A percentile compares a stretch with the other conserved stretches of the same genome.
These are phyloP conservation scores for Drosophila orena DNA, from an alignment of 1,140 invertebrate genomes.

Conservation along the genomic window DNA sequence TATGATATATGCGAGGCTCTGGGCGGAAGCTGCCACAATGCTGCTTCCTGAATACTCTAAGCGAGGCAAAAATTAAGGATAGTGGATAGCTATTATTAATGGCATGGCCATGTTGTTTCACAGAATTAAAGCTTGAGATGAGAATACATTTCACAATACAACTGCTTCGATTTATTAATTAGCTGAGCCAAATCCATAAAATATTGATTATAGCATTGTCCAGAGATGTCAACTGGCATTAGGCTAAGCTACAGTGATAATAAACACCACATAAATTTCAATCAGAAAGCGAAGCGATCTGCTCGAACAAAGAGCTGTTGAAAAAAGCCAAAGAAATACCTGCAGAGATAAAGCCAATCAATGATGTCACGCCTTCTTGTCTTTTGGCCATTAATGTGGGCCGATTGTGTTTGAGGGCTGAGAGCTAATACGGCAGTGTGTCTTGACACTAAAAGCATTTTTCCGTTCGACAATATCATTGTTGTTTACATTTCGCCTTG, in stretches of 20 bases:
- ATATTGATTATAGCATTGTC: conserved; percentile 9
- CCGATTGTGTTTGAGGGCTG: conserved; percentile 16
- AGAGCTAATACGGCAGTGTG: conserved; percentile 32
- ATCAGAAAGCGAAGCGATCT: conserved; percentile 59
- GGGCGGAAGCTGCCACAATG: conserved; percentile 4
- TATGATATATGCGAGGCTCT: conserved; percentile 33
- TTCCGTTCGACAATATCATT: conserved; percentile 47
- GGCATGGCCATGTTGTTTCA: too few relatives aligned
- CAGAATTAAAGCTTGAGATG: too few relatives aligned
- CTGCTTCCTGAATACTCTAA: conserved; percentile 20
- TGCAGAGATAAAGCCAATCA: conserved; percentile 38
- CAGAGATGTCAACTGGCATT: conserved; percentile 40
- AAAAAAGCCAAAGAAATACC: conserved; percentile 17
- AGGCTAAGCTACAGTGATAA: conserved; percentile 53
- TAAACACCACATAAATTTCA: conserved; percentile 77
- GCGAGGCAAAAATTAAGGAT: neutral
- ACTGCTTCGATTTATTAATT: conserved; percentile 3
- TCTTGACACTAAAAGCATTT: conserved; percentile 70
- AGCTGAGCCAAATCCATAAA: conserved; percentile 13
- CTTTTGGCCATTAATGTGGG: conserved; percentile 63
- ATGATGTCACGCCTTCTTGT: conserved; percentile 73
- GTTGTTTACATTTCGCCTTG: conserved; percentile 74
- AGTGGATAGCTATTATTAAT: too few relatives aligned
- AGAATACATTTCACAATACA: too few relatives aligned
- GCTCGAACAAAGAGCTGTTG: conserved; percentile 12